Evolutionary conservation across 2,888 invertebrate species (phyloP).

Genomic region (Seira ritae): DNA sequence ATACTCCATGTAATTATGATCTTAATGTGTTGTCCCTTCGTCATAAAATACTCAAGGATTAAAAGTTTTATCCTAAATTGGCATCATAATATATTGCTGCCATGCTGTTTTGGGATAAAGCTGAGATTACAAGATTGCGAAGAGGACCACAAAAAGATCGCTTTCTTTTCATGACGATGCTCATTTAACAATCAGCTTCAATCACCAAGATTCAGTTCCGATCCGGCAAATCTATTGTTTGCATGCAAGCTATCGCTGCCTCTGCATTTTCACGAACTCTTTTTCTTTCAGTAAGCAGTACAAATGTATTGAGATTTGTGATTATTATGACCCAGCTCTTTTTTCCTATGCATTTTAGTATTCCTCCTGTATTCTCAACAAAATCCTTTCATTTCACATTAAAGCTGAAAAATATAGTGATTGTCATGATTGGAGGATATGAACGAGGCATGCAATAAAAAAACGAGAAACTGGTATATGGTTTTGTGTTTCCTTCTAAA

Average conservation of each 20-base stretch:
- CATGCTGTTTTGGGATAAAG: too few species aligned
- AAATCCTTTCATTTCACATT: constrained; percentile 6
- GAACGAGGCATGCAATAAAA: not conserved
- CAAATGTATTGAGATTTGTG: too few species aligned
- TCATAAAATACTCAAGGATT: too few species aligned
- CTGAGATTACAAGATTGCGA: too few species aligned
- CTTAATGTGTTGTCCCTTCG: too few species aligned
- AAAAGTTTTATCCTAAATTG: too few species aligned
- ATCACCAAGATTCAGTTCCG: not conserved
- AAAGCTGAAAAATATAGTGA: not conserved
- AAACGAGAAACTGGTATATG: not conserved
- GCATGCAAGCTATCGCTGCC: not conserved
- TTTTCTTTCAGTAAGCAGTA: too few species aligned
- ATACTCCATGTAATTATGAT: too few species aligned
- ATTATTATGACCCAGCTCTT: constrained; percentile 7
- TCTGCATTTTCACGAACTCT: not conserved
- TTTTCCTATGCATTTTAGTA: not conserved
- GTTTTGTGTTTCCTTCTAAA: not conserved
- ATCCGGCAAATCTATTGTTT: not conserved
- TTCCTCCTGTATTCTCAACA: not conserved
- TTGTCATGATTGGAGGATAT: constrained; percentile 1
- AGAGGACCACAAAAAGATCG: not conserved
- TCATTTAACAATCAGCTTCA: not conserved
- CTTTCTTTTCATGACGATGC: not conserved
- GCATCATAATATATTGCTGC: too few species aligned